Evolutionary conservation across 2,888 invertebrate genomes (phyloP), one percentile per base, ranked within the genome.

Genomic region (Tupiocoris notatus): DNA sequence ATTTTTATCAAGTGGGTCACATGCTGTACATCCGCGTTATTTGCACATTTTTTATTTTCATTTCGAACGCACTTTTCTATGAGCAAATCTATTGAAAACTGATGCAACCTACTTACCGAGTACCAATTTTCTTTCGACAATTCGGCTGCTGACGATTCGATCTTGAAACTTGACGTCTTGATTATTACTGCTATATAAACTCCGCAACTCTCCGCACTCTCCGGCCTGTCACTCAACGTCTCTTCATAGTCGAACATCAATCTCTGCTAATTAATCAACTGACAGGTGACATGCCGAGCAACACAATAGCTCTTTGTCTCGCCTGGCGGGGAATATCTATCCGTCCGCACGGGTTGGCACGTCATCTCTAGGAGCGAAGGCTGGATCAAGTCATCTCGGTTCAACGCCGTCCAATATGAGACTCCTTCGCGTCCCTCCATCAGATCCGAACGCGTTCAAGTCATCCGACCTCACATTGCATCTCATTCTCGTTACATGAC

Each of bases 261-360:
- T 73, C 73, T 73, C 73, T n/a, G 62, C 73, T 73, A 73, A 73
- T 73, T 73, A 73, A 73, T 73, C 73, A 73, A 61, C 73, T 73
- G 73, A 63, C 73, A 73, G 73, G 73, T 73, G 73, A 73, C 73
- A 73, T 73, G 73, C 59, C 39, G 25, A 25, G 70, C 17, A 71
- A 71, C 73, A 73, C 73, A 73, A 73, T 73, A 24, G 73, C 73
- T 63, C 63, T 63, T 63, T 73, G 62, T 73, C 62, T 73, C 73
- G 22, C 39, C 39, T 39, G 3, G 39, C 12, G 73, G 24, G 39
- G 73, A 73, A 73, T 73, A 73, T 73, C 73, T 63, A 62, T 73
- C 73, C 63, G 73, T 63, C 39, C 39, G 56, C 63, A 25, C 62
- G 25, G 61, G 39, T 73, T 63, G 73, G 73, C 73, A 62, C 73